Evolutionary conservation across 2,113 vertebrate species (phyloP).

Genomic region (Morone chrysops): DNA sequence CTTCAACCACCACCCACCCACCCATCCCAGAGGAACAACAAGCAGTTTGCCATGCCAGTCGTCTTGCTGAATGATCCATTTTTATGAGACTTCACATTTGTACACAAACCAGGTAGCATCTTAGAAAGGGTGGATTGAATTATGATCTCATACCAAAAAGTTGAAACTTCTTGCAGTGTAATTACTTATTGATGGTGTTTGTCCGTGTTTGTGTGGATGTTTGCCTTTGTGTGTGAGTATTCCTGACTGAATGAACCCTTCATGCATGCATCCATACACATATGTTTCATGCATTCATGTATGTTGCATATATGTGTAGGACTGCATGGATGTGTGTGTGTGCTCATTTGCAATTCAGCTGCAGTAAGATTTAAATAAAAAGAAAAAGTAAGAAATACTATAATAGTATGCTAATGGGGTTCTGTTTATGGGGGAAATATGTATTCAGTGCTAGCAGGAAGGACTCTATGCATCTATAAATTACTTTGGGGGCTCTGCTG

Average conservation of each 20-base stretch:
- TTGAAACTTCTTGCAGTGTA: neutral
- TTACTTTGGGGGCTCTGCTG: conserved; percentile 66
- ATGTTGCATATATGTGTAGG: neutral
- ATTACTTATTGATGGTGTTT: conserved; percentile 40
- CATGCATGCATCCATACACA: conserved; percentile 11
- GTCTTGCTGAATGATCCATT: neutral
- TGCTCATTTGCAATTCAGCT: conserved; percentile 38
- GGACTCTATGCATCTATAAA: conserved; percentile 61
- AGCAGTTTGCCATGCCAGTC: neutral
- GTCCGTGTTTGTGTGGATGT: conserved; percentile 10
- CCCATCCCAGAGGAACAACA: neutral
- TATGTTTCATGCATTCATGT: conserved; percentile 6
- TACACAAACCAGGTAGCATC: conserved; percentile 19
- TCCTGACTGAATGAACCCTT: conserved; percentile 1
- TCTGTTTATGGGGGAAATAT: conserved; percentile 60
- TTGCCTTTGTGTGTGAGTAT: conserved; percentile 1
- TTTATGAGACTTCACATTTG: conserved; percentile 15
- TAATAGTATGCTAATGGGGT: conserved; percentile 49
- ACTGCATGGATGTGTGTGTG: conserved; percentile 6
- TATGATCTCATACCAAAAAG: neutral
- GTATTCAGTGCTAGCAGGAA: conserved; percentile 53
- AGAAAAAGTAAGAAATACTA: conserved; percentile 8
- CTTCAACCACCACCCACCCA: too few species aligned
- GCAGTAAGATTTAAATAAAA: conserved; percentile 43
- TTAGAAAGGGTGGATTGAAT: conserved; percentile 6